Evolutionary conservation across 2,797 vertebrate species (phyloP), one percentile per base, ranked within the genome.

Genomic region (Pseudochromis fuscus): DNA sequence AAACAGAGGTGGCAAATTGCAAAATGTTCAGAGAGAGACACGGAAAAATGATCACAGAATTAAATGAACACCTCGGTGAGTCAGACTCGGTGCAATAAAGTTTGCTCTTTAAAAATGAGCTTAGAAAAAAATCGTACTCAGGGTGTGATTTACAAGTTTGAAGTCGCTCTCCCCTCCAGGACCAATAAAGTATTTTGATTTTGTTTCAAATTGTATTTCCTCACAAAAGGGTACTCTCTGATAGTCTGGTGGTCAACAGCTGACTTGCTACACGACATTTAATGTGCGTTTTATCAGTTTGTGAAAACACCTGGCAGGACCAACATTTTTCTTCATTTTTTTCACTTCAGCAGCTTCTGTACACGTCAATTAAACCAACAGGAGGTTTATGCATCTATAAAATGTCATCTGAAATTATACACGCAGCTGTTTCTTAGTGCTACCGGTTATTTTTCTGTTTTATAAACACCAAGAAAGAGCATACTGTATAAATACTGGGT

Each of bases 401-500:
- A 61, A 71, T 57, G 53, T 67, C 24, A 24, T 49, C n/a, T 53
- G 28, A 75, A 69, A 67, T 66, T 3, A 68, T 74, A 72, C 49
- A 68, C n/a, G 25, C 53, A 75, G 64, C 33, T 69, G 45, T 77
- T 79, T 74, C 46, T 51, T 62, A 57, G 53, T 55, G 16, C 37
- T 30, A 7, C 13, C 23, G n/a, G 8, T 2, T 35, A 21, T 42
- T 51, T 60, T 37, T 48, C 27, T 40, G 28, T 59, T 58, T 67
- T 37, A 37, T 56, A 63, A n/a, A n/a, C n/a, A n/a, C n/a, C 48
- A 42, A 31, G 3, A 11, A 60, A 25, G 19, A 37, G 5, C 38
- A 23, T 37, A 23, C 18, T 45, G 63, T 72, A 19, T 57, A 80
- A 85, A 87, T 45, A 85, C 55, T 74, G 46, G 48, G 19, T 42